phyloP scores from a whole-genome alignment of 2,797 vertebrate genomes.

The Ctenochaetus hawaiiensis region DNA sequence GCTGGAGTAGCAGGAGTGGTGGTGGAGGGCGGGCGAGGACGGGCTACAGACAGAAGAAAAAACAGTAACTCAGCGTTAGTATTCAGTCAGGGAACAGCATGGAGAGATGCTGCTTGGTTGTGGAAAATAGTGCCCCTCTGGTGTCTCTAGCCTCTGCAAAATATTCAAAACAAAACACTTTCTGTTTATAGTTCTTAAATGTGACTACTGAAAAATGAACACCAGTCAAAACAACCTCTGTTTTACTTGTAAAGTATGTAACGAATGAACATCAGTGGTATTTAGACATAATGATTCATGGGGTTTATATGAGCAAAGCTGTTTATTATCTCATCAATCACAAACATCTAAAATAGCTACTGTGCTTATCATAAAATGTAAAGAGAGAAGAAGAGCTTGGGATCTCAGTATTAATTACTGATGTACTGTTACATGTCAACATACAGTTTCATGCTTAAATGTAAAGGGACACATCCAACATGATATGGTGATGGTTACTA shows the following conservation, averaged over 20 bases:
- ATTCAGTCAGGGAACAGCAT: too few relatives aligned
- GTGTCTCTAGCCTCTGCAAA: too few relatives aligned
- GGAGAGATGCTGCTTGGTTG: too few relatives aligned
- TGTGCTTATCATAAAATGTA: background rate
- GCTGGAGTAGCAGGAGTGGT: slow-evolving; percentile 71
- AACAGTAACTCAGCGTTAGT: background rate
- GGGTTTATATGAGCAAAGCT: background rate
- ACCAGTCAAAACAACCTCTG: background rate
- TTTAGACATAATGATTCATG: background rate
- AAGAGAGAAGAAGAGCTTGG: background rate
- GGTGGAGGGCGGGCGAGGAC: slow-evolving; percentile 66
- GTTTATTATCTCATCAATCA: too few relatives aligned
- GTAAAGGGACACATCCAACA: background rate
- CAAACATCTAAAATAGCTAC: background rate
- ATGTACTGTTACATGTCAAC: background rate
- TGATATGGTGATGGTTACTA: background rate
- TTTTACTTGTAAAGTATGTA: background rate
- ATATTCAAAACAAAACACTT: too few relatives aligned
- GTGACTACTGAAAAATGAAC: background rate
- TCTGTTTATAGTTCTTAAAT: background rate
- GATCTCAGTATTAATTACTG: background rate
- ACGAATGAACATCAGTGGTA: background rate
- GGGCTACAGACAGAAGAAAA: slow-evolving; percentile 61
- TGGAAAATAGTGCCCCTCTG: too few relatives aligned
- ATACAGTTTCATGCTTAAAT: background rate